These are phyloP conservation scores for Microplitis mediator DNA, from an alignment of 1,140 invertebrate genomes.

Conservation along the genomic window DNA sequence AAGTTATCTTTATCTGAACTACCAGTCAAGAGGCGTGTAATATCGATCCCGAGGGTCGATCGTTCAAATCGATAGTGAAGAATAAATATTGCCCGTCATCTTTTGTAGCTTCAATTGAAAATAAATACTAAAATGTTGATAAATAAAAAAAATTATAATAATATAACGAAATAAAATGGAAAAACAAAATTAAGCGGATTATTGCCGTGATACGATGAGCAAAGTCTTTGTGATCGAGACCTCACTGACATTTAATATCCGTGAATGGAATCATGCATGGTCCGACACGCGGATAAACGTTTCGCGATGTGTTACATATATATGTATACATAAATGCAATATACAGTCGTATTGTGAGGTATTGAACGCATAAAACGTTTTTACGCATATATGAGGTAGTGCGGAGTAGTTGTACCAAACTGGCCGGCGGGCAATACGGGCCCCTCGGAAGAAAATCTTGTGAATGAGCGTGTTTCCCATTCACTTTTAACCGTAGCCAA, in stretches of 20 bases:
- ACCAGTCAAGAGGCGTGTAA: not conserved
- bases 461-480: constrained; percentile 59
- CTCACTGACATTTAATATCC: constrained; percentile 17
- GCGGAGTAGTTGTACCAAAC: constrained; percentile 3
- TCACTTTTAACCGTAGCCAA: constrained; percentile 55
- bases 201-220: not conserved
- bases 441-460: constrained; percentile 55
- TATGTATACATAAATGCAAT: not conserved
- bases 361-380: not conserved
- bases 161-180: not conserved
- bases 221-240: constrained; percentile 3
- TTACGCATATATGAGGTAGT: not conserved
- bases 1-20: not conserved
- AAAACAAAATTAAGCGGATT: not conserved
- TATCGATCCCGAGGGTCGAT: constrained; percentile 1
- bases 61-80: not conserved
- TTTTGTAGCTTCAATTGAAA: not conserved
- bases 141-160: not conserved
- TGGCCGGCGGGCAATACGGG: constrained; percentile 18
- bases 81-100: constrained; percentile 13
- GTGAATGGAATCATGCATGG: constrained; percentile 5
- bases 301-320: not conserved
- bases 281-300: constrained; percentile 4
- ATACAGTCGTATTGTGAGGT: not conserved
- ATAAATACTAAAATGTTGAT: no score